phyloP scores from a whole-genome alignment of 2,888 invertebrate genomes.

The Coecobrya sp. region DNA sequence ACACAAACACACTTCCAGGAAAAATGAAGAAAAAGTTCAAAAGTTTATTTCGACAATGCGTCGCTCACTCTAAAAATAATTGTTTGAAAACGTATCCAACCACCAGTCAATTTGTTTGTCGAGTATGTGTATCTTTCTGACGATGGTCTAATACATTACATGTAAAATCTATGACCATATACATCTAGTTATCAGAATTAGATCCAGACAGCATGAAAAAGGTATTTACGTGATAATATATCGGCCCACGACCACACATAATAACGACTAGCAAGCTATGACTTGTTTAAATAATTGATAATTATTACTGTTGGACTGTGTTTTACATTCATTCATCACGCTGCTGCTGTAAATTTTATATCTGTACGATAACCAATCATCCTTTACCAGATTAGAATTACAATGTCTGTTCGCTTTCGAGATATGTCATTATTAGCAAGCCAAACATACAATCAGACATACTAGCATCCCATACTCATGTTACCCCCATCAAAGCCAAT shows the following conservation, averaged over 20 bases:
- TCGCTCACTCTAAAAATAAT: neutral
- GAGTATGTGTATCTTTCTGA: neutral
- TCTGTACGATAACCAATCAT: too few relatives aligned
- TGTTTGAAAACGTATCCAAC: neutral
- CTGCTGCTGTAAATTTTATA: too few relatives aligned
- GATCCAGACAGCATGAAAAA: too few relatives aligned
- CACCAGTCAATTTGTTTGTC: constrained; percentile 1
- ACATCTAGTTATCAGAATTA: too few relatives aligned
- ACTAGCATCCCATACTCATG: neutral
- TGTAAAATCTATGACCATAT: too few relatives aligned
- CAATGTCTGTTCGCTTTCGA: neutral
- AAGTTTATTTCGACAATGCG: neutral
- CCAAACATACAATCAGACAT: neutral
- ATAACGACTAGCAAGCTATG: too few relatives aligned
- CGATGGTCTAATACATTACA: neutral
- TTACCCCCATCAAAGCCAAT: constrained; percentile 35
- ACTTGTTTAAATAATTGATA: too few relatives aligned
- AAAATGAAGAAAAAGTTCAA: neutral
- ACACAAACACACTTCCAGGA: neutral
- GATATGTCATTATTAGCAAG: constrained; percentile 35
- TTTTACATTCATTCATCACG: too few relatives aligned
- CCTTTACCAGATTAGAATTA: neutral
- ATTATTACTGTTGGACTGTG: too few relatives aligned
- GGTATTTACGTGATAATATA: too few relatives aligned
- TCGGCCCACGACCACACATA: too few relatives aligned